phyloP scores from a whole-genome alignment of 2,113 vertebrate species.

The Neofelis nebulosa region DNA sequence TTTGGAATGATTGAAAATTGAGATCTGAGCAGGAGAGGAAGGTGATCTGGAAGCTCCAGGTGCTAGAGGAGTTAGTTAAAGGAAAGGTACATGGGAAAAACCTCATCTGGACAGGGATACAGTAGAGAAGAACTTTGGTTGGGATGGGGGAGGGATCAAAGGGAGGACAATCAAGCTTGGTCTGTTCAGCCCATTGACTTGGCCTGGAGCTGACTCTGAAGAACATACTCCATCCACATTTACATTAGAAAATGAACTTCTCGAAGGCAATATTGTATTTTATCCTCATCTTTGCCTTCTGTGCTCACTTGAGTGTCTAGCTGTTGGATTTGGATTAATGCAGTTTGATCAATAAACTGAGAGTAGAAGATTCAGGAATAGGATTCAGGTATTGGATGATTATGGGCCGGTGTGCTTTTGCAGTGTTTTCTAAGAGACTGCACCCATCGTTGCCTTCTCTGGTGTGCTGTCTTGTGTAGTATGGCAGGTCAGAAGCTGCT shows the following conservation, averaged over 20 bases:
- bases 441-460: background rate
- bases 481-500: background rate
- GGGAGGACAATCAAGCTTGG: background rate
- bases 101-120: background rate
- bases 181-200: background rate
- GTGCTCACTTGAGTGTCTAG: background rate
- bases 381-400: background rate
- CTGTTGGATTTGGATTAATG: background rate
- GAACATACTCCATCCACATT: background rate
- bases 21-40: background rate
- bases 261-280: background rate
- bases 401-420: background rate
- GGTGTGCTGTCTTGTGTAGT: background rate
- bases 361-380: background rate
- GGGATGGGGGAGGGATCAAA: background rate
- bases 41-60: background rate
- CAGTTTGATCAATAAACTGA: background rate
- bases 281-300: background rate
- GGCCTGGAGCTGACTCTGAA: background rate
- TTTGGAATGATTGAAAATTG: background rate
- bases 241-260: background rate
- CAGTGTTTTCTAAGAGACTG: background rate
- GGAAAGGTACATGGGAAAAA: background rate
- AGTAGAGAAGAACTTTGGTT: background rate
- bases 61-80: background rate